Conservation (phyloP, 2,797 vertebrate species). For the Peromyscus attwateri region DNA sequence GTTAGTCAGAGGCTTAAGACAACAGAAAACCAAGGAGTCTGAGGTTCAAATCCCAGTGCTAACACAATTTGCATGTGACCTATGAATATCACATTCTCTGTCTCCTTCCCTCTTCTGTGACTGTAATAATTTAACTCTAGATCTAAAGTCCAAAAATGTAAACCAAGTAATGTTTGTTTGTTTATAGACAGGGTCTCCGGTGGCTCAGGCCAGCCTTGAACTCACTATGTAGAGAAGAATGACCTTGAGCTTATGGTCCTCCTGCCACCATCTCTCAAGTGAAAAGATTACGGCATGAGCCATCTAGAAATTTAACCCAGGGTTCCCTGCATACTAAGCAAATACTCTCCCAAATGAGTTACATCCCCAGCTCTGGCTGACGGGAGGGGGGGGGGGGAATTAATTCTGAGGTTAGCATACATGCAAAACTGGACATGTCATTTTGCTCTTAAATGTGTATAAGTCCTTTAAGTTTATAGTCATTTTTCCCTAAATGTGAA, state of each 20-base stretch:
- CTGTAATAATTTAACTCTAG: background rate
- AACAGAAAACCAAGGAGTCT: background rate
- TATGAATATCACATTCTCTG: background rate
- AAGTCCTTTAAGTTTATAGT: background rate
- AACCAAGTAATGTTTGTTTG: background rate
- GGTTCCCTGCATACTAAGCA: background rate
- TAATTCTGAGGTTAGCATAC: background rate
- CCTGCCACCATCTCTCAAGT: background rate
- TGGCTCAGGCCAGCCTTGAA: background rate
- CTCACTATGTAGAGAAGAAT: background rate
- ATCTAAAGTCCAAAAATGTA: background rate
- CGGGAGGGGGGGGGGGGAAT: accelerated
- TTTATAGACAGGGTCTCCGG: background rate
- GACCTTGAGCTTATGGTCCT: background rate
- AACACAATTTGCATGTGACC: background rate
- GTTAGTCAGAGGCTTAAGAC: background rate
- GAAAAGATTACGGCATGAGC: background rate
- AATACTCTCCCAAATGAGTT: background rate
- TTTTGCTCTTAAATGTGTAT: background rate
- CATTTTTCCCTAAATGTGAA: background rate
- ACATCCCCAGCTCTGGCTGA: background rate
- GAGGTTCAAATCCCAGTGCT: background rate
- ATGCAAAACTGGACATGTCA: background rate
- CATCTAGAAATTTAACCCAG: background rate
- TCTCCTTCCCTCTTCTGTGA: background rate